Base-by-base conservation (phyloP, 2,888 invertebrate species). In the Achlya flavicornis region DNA sequence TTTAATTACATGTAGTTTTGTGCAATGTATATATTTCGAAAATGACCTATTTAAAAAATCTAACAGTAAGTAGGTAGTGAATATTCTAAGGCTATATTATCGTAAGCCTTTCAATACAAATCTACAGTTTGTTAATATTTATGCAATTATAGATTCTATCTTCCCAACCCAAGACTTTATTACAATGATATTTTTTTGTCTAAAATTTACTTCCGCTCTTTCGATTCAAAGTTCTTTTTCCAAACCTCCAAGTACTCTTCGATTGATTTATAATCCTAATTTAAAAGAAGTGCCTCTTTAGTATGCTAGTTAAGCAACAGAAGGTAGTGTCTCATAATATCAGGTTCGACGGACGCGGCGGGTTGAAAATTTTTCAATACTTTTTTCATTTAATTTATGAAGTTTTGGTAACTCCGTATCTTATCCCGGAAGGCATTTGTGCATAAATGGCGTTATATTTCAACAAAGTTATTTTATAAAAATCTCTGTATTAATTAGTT, bases 241-340 rank as follows among this genome's bases (percentile, higher is more conserved):
- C 32, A 38, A 57, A 59, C 41, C 60, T 57, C 59, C 57, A 63
- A 57, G 38, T 57, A 48, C 12, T 19, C 35, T 65, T 60, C 66
- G 70, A 73, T 70, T 66, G 71, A 71, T 73, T 71, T 63, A 57
- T 57, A 59, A 41, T 26, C 62, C 64, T 62, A 41, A 58, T 64
- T 63, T 68, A 60, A 61, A 63, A 32, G 61, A 63, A 70, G 69
- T 70, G 65, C 53, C 61, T 71, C 43, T 43, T 73, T 66, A 66
- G 62, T 68, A 71, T 73, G 71, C 69, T 63, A 33, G 64, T 62
- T 19, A 61, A 66, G 67, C 64, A 46, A 33, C 59, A 43, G 14
- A 58, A 66, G 62, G 65, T 67, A 62, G 67, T 59, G 66, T 58
- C 65, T 63, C 58, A 68, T 64, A 63, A 64, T 68, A 67, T 66